Evolutionary conservation across 2,113 vertebrate genomes (phyloP), one percentile per base, ranked within the genome.

Genomic region (Lepisosteus oculatus): DNA sequence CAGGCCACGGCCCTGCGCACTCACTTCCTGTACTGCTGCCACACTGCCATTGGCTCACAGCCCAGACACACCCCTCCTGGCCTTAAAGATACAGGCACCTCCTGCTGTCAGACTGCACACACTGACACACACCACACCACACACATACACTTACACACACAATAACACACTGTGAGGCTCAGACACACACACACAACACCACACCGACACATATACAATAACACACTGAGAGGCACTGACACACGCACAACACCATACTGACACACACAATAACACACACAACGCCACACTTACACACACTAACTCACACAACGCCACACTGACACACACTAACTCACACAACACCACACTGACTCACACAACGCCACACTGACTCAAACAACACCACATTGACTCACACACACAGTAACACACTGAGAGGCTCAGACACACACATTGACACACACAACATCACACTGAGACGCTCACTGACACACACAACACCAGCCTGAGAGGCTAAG

Each of bases 51-150:
- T 90, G 87, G 88, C 70, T 67, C 65, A 63, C 72, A 61, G 61
- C 15, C 15, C 65, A 74, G 77, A 61, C 29, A 78, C 79, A 5
- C 85, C 87, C 76, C 69, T 70, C 55, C 6, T 41, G 41, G 29
- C 77, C 85, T 91, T 91, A 91, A 92, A 91, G 89, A 77, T 76
- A 76, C 79, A 89, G 64, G 76, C 70, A 79, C 77, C 67, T 70
- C 61, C 17, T 44, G 0, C 15, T 51, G 71, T 13, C 1, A 17
- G 45, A 11, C 47, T 51, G 6, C 17, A 55, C 17, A 59, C 56
- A 45, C 13, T n/a, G n/a, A n/a, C n/a, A n/a, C 15, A 4, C 51
- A 12, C 15, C 5, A 2, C 13, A 29, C 67, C 0, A 9, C 67
- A 55, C 15, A 15, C 47, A 29, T 29, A 17, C 66, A 29, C n/a